Evolutionary conservation across 2,888 invertebrate genomes (phyloP).

Genomic region (Yponomeuta plumbellus): DNA sequence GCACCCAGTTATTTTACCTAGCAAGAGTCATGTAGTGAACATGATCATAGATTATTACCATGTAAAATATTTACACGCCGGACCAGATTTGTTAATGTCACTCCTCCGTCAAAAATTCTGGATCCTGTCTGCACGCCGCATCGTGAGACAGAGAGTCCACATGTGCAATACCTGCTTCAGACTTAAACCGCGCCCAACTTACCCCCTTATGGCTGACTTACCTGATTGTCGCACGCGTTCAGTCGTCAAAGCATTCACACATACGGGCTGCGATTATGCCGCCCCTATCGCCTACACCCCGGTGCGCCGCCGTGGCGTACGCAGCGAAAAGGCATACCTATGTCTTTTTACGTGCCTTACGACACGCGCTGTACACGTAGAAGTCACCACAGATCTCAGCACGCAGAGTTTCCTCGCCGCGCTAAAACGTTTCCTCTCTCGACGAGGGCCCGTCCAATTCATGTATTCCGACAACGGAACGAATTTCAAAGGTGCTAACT

Average conservation of each 20-base stretch:
- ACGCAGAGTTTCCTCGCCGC: background rate
- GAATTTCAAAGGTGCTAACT: background rate
- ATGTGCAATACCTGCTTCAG: background rate
- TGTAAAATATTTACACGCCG: background rate
- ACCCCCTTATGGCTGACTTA: constrained; percentile 1
- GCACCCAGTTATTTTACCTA: background rate
- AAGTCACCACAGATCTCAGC: background rate
- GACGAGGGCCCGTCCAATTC: background rate
- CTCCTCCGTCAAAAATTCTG: background rate
- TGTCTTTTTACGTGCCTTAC: background rate
- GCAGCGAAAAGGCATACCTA: background rate
- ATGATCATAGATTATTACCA: background rate
- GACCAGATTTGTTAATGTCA: background rate
- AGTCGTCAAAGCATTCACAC: background rate
- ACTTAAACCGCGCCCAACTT: background rate
- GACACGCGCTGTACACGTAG: background rate
- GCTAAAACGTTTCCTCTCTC: background rate
- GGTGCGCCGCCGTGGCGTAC: background rate
- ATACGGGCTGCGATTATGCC: background rate
- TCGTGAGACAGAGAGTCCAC: background rate
- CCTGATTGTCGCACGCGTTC: background rate
- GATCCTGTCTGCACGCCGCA: background rate
- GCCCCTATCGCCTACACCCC: background rate
- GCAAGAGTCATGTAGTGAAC: background rate
- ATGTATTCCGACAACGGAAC: background rate